These are phyloP conservation scores for Xiphophorus birchmanni DNA, from an alignment of 2,797 vertebrate genomes.

Conservation along the genomic window DNA sequence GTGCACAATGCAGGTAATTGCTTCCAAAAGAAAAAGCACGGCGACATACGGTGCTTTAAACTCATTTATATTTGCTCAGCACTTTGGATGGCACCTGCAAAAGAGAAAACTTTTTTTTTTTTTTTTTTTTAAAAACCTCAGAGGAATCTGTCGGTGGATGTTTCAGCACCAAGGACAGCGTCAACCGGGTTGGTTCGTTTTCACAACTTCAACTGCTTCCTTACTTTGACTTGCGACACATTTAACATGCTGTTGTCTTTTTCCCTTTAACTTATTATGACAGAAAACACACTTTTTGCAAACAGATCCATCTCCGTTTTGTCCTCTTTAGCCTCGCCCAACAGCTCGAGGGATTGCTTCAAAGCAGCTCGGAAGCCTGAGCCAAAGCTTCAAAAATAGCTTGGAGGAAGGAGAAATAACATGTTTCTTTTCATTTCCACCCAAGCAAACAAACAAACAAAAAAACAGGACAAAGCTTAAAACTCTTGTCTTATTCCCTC, in stretches of 20 bases:
- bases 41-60: slow-evolving; percentile 20
- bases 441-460: slow-evolving; percentile 35
- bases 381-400: slow-evolving; percentile 74
- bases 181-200: background rate
- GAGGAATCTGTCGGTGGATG: slow-evolving; percentile 11
- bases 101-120: background rate
- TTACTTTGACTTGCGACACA: background rate
- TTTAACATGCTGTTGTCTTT: background rate
- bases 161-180: slow-evolving; percentile 65
- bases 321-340: slow-evolving; percentile 62
- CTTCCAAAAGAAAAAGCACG: slow-evolving; percentile 36
- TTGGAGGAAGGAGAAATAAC: slow-evolving; percentile 45
- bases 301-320: slow-evolving; percentile 3
- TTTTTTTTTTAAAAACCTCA: slow-evolving; percentile 1
- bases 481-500: slow-evolving; percentile 4
- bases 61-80: slow-evolving; percentile 47
- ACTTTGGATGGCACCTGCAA: slow-evolving; percentile 49
- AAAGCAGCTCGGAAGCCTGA: slow-evolving; percentile 69
- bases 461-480: slow-evolving; percentile 15
- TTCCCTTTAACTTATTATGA: background rate
- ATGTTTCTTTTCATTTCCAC: slow-evolving; percentile 45
- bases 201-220: slow-evolving; percentile 1
- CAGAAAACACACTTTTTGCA: background rate
- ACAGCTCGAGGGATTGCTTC: slow-evolving; percentile 68
- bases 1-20: slow-evolving; percentile 15